Evolutionary conservation across 1,140 invertebrate genomes (phyloP).

Genomic region (Zaprionus davidi): DNA sequence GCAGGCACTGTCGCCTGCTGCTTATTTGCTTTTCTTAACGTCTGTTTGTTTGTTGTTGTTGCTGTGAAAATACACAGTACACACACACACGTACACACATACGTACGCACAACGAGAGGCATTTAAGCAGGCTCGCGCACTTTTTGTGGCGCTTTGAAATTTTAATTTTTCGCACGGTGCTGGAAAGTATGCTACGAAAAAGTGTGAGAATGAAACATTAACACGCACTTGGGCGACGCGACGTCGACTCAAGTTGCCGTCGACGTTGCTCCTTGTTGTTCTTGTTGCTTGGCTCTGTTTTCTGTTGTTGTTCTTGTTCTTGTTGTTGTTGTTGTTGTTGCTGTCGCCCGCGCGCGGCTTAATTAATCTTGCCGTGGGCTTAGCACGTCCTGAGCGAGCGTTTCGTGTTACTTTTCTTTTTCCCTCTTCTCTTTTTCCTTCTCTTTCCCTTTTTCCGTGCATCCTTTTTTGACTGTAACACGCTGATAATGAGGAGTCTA

Average conservation of each 20-base stretch:
- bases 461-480: conserved; percentile 38
- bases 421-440: conserved; percentile 14
- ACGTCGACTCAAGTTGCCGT: conserved; percentile 32
- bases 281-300: conserved; percentile 11
- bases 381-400: conserved; percentile 54
- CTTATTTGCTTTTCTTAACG: conserved; percentile 71
- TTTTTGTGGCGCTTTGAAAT: conserved; percentile 70
- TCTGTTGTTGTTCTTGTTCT: too few species aligned
- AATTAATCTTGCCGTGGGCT: conserved; percentile 77
- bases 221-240: conserved; percentile 32
- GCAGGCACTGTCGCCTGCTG: conserved; percentile 52
- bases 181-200: conserved; percentile 64
- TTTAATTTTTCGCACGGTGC: conserved; percentile 78
- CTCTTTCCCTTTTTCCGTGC: neutral
- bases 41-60: conserved; percentile 54
- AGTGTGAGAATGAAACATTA: conserved; percentile 42
- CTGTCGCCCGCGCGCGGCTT: conserved; percentile 56
- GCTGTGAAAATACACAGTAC: conserved; percentile 59
- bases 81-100: conserved; percentile 9
- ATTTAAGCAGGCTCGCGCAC: conserved; percentile 42
- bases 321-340: conserved; percentile 15
- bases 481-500: conserved; percentile 39
- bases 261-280: conserved; percentile 11
- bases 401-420: conserved; percentile 36
- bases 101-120: neutral